phyloP scores from a whole-genome alignment of 2,113 vertebrate species.

The Diphyllodes magnificus region DNA sequence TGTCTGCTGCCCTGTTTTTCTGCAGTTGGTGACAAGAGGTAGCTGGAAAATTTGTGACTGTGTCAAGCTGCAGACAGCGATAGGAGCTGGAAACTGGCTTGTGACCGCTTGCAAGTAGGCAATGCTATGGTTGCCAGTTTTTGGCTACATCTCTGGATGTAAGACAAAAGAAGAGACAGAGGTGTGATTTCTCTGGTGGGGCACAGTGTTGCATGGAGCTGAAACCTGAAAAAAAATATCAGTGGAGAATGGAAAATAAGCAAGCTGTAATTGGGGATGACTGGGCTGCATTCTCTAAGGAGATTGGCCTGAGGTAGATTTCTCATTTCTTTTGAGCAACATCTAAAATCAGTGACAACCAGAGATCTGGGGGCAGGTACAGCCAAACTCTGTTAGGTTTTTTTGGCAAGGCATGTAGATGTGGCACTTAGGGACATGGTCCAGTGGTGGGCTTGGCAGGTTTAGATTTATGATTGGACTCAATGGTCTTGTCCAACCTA shows the following conservation, averaged over 20 bases:
- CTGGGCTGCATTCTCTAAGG: neutral
- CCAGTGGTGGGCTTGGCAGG: neutral
- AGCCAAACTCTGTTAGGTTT: neutral
- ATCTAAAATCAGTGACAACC: neutral
- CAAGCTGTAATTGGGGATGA: neutral
- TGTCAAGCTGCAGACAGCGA: neutral
- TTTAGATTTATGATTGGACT: neutral
- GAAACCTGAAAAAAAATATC: neutral
- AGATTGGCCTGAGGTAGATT: neutral
- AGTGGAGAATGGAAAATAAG: neutral
- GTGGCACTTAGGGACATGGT: neutral
- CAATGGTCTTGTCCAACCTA: neutral
- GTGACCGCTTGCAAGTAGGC: neutral
- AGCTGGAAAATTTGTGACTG: neutral
- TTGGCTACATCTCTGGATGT: neutral
- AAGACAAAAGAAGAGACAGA: neutral
- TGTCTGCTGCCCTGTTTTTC: neutral
- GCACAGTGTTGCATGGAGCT: neutral
- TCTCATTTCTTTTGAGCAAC: neutral
- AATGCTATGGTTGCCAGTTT: neutral
- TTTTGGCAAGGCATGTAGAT: neutral
- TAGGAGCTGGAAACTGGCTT: neutral
- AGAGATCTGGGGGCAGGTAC: neutral
- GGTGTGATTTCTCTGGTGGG: neutral
- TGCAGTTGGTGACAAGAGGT: neutral